Evolutionary conservation across 2,797 vertebrate species (phyloP), one percentile per base, ranked within the genome.

Genomic region (Chaetodon trifasciatus): DNA sequence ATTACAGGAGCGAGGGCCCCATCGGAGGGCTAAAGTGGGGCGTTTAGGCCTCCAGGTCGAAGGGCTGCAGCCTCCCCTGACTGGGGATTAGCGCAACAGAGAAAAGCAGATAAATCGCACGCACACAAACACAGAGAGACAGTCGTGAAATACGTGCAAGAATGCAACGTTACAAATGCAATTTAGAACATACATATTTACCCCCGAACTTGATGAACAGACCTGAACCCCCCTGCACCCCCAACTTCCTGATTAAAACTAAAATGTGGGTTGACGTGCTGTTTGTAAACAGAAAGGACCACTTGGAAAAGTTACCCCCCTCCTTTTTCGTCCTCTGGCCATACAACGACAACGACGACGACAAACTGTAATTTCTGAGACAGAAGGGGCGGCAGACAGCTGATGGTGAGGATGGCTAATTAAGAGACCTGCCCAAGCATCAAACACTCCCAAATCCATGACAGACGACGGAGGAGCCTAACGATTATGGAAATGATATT

Each of bases 401-500:
- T 92, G 91, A 94, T 91, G 93, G 89, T 92, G 92, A 89, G 86
- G 89, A 86, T 72, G 81, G 84, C 91, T 95, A 95, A 96, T 95
- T 95, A 95, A 91, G 91, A 94, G 92, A 95, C 91, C 93, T 93
- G 94, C 94, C 93, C 91, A 90, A 93, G 92, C 95, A 94, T 95
- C 92, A 94, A 92, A 94, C 92, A 85, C 86, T 90, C 89, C 86
- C 81, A 88, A 91, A 94, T 89, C 92, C 93, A 93, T 93, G 90
- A 93, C 93, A 95, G 93, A 88, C 89, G 84, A 92, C 66, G 71
- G 88, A 92, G 87, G 89, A 92, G 88, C 88, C 91, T 91, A 91
- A 94, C 93, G 88, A 94, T 95, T 94, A 95, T 94, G 94, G 94
- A 95, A 95, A 94, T 94, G 88, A 93, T 93, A 95, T 95, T 96